Conservation (phyloP, 64 coral and sea anemone genomes). For the Montipora cactus region DNA sequence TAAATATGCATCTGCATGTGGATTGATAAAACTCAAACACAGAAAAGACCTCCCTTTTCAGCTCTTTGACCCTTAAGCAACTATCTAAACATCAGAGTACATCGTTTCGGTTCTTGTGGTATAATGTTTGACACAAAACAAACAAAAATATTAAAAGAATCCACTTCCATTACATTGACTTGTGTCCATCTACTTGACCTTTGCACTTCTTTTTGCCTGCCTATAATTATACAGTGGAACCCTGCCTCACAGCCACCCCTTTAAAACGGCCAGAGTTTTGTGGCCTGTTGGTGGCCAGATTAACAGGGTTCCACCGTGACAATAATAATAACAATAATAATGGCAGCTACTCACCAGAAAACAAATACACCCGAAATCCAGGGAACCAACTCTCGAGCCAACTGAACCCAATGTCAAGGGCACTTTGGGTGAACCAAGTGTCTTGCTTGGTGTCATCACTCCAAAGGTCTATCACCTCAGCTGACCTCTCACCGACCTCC, state of each 20-base stretch:
- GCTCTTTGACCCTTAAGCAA: no score
- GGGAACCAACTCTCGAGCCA: conserved; percentile 26
- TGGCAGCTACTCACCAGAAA: conserved; percentile 6
- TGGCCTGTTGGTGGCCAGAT: not conserved
- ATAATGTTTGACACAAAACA: no score
- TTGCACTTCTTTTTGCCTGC: no score
- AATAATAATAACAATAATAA: not conserved
- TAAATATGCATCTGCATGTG: no score
- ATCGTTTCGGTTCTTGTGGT: no score
- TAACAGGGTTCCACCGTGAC: not conserved
- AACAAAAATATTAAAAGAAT: no score
- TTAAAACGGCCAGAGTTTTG: not conserved
- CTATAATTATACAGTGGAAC: not conserved
- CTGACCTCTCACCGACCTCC: not conserved
- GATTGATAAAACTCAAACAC: no score
- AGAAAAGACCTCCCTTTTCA: no score
- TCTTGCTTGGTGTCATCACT: conserved; percentile 51
- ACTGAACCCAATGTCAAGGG: conserved; percentile 7
- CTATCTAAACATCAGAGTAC: no score
- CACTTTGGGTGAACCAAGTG: conserved; percentile 44
- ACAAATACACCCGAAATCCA: conserved; percentile 24
- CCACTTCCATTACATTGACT: no score
- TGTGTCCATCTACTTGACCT: no score
- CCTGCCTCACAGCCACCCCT: not conserved
- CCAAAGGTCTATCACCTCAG: conserved; percentile 34